These are phyloP conservation scores for Scomber japonicus DNA, from an alignment of 2,113 vertebrate species.

Conservation along the genomic window DNA sequence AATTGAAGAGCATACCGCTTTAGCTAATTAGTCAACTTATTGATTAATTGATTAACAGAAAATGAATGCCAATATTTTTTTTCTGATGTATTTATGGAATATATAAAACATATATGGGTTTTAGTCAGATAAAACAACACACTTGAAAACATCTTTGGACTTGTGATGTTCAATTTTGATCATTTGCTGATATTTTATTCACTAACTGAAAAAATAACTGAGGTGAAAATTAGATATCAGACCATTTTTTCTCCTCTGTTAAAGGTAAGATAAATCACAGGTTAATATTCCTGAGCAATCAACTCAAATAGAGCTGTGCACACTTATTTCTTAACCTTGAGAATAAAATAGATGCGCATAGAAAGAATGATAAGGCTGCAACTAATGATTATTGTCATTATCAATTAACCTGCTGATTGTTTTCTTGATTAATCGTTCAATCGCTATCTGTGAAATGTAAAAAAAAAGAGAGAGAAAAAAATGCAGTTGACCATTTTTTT, in stretches of 20 bases:
- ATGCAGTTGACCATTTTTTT: no score
- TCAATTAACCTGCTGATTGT: no score
- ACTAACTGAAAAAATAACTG: neutral
- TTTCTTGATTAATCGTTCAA: no score
- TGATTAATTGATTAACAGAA: neutral
- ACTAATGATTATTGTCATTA: no score
- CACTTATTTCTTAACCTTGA: no score
- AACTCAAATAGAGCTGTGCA: no score
- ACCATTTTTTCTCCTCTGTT: neutral
- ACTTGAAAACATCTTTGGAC: neutral
- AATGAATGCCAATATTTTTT: neutral
- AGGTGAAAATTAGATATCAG: neutral
- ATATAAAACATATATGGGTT: neutral
- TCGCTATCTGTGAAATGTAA: no score
- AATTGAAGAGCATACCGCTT: constrained; percentile 5
- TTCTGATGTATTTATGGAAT: neutral
- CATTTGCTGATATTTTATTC: neutral
- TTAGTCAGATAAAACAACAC: neutral
- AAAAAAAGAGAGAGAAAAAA: no score
- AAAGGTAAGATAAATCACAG: neutral
- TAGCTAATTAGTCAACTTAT: no score
- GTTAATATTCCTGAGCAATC: no score
- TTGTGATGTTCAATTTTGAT: neutral
- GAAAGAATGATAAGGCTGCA: no score
- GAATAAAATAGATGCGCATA: no score